These are phyloP conservation scores for Aurelia sp. DNA, from an alignment of 30 jellyfish, hydroid and myxozoan genomes.

Conservation along the genomic window DNA sequence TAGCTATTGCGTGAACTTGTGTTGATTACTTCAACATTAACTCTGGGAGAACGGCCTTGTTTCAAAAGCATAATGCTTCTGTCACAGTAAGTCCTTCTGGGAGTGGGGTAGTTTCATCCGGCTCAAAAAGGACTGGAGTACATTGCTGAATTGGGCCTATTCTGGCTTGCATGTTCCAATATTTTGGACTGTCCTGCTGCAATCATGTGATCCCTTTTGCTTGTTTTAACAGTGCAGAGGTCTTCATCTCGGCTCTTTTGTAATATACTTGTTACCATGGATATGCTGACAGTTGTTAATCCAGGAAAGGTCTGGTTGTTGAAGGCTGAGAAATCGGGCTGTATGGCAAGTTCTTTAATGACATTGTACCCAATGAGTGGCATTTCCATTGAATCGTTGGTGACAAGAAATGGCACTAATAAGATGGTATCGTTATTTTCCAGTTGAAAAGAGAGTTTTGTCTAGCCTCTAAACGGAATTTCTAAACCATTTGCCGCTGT, in stretches of 20 bases:
- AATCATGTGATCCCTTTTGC: slow-evolving; percentile 3
- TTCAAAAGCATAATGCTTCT: slow-evolving; percentile 9
- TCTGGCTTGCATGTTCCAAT: slow-evolving; percentile 3
- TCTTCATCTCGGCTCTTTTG: neutral
- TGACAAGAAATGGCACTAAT: slow-evolving; percentile 15
- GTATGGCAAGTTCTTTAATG: neutral
- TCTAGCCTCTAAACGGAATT: slow-evolving; percentile 17
- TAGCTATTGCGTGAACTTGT: slow-evolving; percentile 13
- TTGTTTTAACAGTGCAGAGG: slow-evolving; percentile 6
- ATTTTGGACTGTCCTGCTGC: slow-evolving; percentile 4
- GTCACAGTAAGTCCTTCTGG: slow-evolving; percentile 6
- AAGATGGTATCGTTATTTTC: neutral
- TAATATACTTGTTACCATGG: neutral
- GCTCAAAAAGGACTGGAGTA: slow-evolving; percentile 17
- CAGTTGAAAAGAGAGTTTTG: neutral
- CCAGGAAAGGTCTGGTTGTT: neutral
- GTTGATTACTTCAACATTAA: neutral
- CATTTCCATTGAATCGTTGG: slow-evolving; percentile 1
- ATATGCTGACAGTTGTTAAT: neutral
- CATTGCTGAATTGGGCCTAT: slow-evolving; percentile 1
- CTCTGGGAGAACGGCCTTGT: neutral
- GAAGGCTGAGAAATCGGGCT: neutral
- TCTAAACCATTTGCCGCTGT: slow-evolving; percentile 10
- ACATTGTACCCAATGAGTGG: slow-evolving; percentile 34
- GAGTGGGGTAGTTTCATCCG: neutral